These are phyloP conservation scores for Minunthozetes semirufus DNA, from an alignment of 2,888 invertebrate species.

Conservation along the genomic window DNA sequence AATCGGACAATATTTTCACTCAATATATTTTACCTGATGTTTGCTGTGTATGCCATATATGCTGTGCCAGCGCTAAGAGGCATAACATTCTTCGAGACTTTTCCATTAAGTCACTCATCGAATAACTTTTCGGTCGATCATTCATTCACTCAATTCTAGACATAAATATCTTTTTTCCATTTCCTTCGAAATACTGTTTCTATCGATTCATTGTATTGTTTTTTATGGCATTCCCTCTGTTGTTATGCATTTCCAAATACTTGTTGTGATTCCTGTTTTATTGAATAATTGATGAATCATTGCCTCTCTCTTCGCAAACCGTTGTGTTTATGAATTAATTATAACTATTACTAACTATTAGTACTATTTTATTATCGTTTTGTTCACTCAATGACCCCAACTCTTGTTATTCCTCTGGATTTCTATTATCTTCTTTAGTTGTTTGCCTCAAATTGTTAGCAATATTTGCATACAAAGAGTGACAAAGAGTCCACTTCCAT, in stretches of 20 bases:
- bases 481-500: not conserved
- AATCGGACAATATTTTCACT: slow-evolving; percentile 24
- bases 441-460: not conserved
- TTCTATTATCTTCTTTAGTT: not conserved
- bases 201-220: not conserved
- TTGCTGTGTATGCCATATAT: not conserved
- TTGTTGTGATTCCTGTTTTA: not conserved
- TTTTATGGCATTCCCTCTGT: not conserved
- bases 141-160: not conserved
- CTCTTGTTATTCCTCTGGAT: not conserved
- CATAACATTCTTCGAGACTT: not conserved
- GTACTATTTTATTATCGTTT: not conserved
- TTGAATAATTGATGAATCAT: slow-evolving; percentile 16
- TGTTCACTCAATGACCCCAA: not conserved
- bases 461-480: slow-evolving; percentile 8
- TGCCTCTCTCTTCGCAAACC: not conserved
- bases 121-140: not conserved
- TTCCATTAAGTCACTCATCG: not conserved
- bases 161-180: not conserved
- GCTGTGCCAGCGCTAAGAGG: not conserved
- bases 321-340: slow-evolving; percentile 4
- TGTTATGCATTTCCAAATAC: not conserved
- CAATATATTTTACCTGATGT: slow-evolving; percentile 12
- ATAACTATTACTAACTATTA: not conserved
- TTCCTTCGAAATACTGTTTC: not conserved